Base-by-base conservation (phyloP, 2,113 vertebrate genomes). In the Sciurus niger region DNA sequence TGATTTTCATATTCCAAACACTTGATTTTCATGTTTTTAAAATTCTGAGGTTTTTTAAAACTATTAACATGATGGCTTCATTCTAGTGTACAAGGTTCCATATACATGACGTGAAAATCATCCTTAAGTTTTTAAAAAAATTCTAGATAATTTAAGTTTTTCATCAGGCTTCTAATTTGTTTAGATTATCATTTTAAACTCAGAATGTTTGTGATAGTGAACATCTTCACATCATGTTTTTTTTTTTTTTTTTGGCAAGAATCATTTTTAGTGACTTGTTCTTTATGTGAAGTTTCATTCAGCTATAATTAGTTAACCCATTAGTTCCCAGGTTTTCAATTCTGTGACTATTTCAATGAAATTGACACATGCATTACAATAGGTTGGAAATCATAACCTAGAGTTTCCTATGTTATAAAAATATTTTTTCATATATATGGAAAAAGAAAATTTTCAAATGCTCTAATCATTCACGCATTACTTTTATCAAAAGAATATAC, bases 171-270 rank as follows among this genome's bases (percentile, higher is more conserved):
- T 93, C 9, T 80, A 18, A 8, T 78, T 51, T 77, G 9, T 78
- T 95, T 94, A 40, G 7, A 67, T 8, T 58, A 2, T 74, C 6
- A 76, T 79, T 90, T 74, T 87, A 92, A 40, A 14, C 20, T 67
- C 12, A 97, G 76, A 63, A 89, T 68, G 6, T n/a, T 85, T 85
- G 30, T 68, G 22, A 89, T 83, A 78, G 51, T 73, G 48, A 83
- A 2, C 48, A 72, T 51, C 30, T 90, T 96, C 40, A 68, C 51
- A 53, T 84, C 8, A 89, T 68, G n/a, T n/a, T n/a, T 2, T 40
- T 84, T 82, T 40, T 40, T 40, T 40, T 40, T 40, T 40, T 40
- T 37, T 40, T 89, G 91, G 58, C 28, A 97, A 48, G 51, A 74
- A 70, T 70, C 8, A 88, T 37, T 93, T 94, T 92, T 67, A 95